Conservation (phyloP, 2,888 invertebrate genomes). For the Drosophila subquinaria region DNA sequence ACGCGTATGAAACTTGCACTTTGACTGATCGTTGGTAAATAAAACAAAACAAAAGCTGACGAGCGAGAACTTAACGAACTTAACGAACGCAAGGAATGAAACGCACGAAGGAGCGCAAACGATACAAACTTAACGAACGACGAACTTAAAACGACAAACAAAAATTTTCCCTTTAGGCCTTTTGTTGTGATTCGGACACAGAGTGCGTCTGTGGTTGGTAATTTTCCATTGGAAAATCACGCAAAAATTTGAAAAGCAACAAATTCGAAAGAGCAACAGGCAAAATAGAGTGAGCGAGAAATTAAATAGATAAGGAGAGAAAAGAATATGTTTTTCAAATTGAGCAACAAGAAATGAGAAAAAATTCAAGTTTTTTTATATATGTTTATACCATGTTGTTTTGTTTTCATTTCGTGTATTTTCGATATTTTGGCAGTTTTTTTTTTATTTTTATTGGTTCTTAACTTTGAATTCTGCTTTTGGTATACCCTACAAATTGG, state of each 20-base stretch:
- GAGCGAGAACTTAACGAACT: neutral
- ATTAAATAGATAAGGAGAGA: constrained; percentile 1
- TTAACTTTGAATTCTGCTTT: constrained; percentile 24
- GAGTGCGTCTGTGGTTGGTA: constrained; percentile 23
- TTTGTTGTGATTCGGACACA: constrained; percentile 9
- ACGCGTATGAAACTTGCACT: constrained; percentile 26
- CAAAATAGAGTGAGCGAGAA: constrained; percentile 3
- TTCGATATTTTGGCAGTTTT: constrained; percentile 10
- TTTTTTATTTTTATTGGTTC: constrained; percentile 24
- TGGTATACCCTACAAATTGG: constrained; percentile 6
- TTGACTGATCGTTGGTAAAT: constrained; percentile 21
- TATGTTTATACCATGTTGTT: constrained; percentile 23
- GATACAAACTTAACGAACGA: constrained; percentile 1
- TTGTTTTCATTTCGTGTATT: constrained; percentile 17
- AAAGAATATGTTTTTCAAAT: constrained; percentile 33
- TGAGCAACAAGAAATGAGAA: constrained; percentile 21
- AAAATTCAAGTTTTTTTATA: constrained; percentile 14
- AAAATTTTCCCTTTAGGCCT: constrained; percentile 12
- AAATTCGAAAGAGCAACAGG: constrained; percentile 1
- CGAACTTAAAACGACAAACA: neutral
- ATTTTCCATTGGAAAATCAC: constrained; percentile 44
- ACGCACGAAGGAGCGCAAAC: constrained; percentile 14
- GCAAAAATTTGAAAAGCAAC: constrained; percentile 14
- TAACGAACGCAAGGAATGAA: constrained; percentile 11
- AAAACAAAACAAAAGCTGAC: constrained; percentile 7